Evolutionary conservation across 2,888 invertebrate genomes (phyloP).

Genomic region (Desoria tigrina): DNA sequence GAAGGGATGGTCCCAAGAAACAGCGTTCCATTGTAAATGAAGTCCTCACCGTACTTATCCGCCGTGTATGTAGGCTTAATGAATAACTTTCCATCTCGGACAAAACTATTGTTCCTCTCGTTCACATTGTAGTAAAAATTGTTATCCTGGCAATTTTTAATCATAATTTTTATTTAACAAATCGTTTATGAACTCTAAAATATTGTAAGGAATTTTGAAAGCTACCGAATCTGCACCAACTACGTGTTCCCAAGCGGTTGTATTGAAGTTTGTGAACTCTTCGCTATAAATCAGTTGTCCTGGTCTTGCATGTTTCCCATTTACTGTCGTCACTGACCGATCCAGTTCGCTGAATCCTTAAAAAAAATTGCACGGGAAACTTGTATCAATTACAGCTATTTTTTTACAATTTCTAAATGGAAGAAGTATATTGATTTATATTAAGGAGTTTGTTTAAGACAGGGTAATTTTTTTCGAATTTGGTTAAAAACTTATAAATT

Average conservation of each 20-base stretch:
- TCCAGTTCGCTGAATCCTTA: too few species aligned
- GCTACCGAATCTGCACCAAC: too few species aligned
- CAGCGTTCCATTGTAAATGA: conserved; percentile 37
- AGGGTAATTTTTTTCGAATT: too few species aligned
- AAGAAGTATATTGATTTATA: too few species aligned
- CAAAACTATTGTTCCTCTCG: conserved; percentile 29
- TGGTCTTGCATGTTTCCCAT: conserved; percentile 22
- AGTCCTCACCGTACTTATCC: conserved; percentile 37
- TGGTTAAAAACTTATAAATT: too few species aligned
- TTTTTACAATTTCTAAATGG: too few species aligned
- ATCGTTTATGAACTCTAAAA: too few species aligned
- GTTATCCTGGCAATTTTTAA: conserved; percentile 21
- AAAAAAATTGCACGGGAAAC: too few species aligned
- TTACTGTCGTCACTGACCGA: conserved; percentile 27
- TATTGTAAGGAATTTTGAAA: too few species aligned
- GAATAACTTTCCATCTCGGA: conserved; percentile 26
- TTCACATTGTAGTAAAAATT: conserved; percentile 30
- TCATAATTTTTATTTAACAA: background rate
- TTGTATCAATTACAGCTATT: too few species aligned
- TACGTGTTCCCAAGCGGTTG: conserved; percentile 10
- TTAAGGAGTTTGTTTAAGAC: too few species aligned
- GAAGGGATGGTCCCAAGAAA: conserved; percentile 28
- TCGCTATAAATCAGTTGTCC: conserved; percentile 26
- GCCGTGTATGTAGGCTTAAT: conserved; percentile 33
- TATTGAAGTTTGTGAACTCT: conserved; percentile 30